Evolutionary conservation across 2,797 vertebrate species (phyloP).

Genomic region (Myiotriccus ornatus): DNA sequence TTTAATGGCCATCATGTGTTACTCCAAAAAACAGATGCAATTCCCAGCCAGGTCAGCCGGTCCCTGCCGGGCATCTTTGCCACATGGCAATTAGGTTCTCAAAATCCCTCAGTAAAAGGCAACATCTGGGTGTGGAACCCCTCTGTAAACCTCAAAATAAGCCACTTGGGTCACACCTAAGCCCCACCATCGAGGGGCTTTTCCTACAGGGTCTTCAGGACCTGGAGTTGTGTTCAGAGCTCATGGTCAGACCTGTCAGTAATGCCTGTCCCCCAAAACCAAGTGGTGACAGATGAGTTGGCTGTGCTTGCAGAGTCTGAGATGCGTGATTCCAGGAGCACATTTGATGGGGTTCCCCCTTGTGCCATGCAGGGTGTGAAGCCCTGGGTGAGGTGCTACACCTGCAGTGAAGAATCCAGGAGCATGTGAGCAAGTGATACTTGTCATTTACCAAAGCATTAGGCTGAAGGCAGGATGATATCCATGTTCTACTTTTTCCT

Average conservation of each 20-base stretch:
- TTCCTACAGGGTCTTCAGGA: neutral
- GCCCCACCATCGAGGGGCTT: rapidly evolving
- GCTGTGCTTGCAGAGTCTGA: neutral
- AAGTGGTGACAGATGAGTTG: rapidly evolving
- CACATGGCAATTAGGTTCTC: rapidly evolving
- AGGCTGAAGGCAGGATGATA: neutral
- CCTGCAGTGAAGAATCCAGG: neutral
- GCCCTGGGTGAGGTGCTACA: neutral
- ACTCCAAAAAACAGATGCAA: neutral
- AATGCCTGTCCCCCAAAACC: neutral
- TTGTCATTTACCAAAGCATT: neutral
- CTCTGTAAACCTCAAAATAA: rapidly evolving
- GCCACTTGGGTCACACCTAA: neutral
- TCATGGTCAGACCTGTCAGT: rapidly evolving
- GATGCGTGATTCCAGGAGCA: neutral
- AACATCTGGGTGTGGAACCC: neutral
- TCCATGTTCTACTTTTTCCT: neutral
- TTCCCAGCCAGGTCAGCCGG: neutral
- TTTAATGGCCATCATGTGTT: neutral
- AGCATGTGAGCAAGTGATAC: neutral
- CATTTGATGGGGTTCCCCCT: rapidly evolving
- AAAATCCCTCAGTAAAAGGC: neutral
- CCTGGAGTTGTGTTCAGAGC: neutral
- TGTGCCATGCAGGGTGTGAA: rapidly evolving
- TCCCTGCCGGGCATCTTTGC: neutral